phyloP scores from a whole-genome alignment of 2,888 invertebrate genomes.

The Tryphoninae sp. region DNA sequence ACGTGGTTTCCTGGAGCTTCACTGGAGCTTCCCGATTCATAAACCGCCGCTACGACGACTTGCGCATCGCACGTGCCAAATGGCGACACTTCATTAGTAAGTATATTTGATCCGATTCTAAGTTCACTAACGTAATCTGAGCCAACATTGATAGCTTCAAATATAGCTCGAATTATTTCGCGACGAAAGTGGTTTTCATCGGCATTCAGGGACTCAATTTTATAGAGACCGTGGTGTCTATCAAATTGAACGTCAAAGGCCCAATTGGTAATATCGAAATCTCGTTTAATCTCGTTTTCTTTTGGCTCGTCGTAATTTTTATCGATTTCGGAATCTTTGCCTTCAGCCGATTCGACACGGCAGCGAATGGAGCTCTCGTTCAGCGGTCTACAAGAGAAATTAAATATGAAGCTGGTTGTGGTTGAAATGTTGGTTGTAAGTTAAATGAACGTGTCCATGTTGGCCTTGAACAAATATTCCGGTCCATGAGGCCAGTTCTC shows the following conservation, averaged over 20 bases:
- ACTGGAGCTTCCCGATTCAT: not conserved
- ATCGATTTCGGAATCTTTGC: not conserved
- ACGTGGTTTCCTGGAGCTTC: too few relatives aligned
- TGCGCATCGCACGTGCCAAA: not conserved
- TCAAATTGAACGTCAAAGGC: not conserved
- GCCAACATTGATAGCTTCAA: not conserved
- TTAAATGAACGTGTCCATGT: not conserved
- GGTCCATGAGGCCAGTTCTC: constrained; percentile 39
- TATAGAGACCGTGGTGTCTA: not conserved
- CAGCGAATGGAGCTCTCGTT: not conserved
- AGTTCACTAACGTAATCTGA: not conserved
- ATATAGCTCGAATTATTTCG: not conserved
- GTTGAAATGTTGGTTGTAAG: not conserved
- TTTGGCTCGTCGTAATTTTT: not conserved
- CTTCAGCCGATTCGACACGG: not conserved
- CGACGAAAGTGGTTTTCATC: not conserved
- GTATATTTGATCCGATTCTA: not conserved
- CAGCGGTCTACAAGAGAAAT: not conserved
- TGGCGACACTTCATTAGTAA: not conserved
- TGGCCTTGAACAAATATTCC: constrained; percentile 24
- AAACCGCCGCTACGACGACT: not conserved
- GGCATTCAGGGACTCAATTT: not conserved
- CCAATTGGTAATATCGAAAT: not conserved
- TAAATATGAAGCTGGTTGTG: not conserved
- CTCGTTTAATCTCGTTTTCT: not conserved